phyloP scores from a whole-genome alignment of 2,113 vertebrate genomes.

The Heptranchias perlo region DNA sequence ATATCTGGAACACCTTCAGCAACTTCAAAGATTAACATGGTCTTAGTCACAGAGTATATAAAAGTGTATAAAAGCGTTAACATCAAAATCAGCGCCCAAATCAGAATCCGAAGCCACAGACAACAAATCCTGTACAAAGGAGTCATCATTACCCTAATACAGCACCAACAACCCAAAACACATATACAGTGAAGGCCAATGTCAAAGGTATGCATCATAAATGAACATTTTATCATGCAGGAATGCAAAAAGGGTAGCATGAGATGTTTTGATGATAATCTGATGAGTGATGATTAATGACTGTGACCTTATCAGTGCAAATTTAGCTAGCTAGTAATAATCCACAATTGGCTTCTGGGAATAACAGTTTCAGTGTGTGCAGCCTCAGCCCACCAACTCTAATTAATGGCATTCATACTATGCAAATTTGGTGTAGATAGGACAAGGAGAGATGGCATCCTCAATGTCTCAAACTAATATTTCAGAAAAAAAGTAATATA shows the following conservation, averaged over 20 bases:
- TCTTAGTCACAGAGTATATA: neutral
- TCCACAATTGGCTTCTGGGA: constrained; percentile 8
- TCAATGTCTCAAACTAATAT: neutral
- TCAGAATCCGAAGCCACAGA: neutral
- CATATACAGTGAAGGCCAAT: neutral
- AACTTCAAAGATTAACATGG: neutral
- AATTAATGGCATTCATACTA: constrained; percentile 13
- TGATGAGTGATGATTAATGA: constrained; percentile 18
- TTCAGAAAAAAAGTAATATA: neutral
- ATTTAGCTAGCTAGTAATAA: neutral
- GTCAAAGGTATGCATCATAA: constrained; percentile 7
- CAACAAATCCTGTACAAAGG: neutral
- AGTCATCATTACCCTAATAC: neutral
- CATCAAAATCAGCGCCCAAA: neutral
- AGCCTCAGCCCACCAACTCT: neutral
- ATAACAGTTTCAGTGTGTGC: constrained; percentile 3
- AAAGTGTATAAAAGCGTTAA: neutral
- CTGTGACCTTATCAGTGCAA: constrained; percentile 27
- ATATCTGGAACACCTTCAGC: neutral
- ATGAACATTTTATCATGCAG: neutral
- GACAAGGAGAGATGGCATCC: neutral
- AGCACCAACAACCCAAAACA: neutral
- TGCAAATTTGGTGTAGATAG: neutral
- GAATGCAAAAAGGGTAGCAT: neutral
- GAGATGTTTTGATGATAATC: constrained; percentile 1